Evolutionary conservation across 2,888 invertebrate species (phyloP).

Genomic region (Cataglyphis albicans): DNA sequence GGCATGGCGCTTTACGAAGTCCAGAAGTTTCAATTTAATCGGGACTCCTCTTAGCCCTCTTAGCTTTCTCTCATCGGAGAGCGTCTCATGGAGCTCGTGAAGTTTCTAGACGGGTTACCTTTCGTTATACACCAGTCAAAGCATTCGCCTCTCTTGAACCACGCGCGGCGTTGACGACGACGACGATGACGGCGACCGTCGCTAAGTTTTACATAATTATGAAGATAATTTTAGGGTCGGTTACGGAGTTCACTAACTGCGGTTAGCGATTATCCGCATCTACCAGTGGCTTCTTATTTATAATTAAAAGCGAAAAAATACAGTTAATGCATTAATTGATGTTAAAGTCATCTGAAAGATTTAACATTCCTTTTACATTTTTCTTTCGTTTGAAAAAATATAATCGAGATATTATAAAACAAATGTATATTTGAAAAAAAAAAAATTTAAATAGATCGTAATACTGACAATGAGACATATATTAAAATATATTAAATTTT

Average conservation of each 20-base stretch:
- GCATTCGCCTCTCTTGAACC: neutral
- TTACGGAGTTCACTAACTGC: conserved; percentile 34
- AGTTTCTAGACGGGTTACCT: conserved; percentile 54
- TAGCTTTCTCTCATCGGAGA: neutral
- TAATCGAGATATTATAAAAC: neutral
- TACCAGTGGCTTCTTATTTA: neutral
- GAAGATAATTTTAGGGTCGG: conserved; percentile 44
- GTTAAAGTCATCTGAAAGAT: neutral
- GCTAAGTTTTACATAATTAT: conserved; percentile 42
- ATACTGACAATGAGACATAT: neutral
- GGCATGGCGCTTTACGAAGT: conserved; percentile 57
- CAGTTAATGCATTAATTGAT: neutral
- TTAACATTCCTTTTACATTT: neutral
- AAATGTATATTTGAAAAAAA: neutral
- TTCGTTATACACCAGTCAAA: conserved; percentile 43
- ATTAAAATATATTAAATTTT: neutral
- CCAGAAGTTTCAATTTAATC: conserved; percentile 66
- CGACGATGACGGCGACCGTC: conserved; percentile 21
- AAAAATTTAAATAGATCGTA: neutral
- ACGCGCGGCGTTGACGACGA: conserved; percentile 23
- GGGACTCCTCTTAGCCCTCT: conserved; percentile 3
- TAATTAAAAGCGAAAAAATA: neutral
- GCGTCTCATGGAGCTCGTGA: conserved; percentile 28
- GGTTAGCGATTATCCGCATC: conserved; percentile 17
- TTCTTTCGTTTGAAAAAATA: neutral